Evolutionary conservation across 2,797 vertebrate genomes (phyloP).

Genomic region (Hephaestus fuliginosus): DNA sequence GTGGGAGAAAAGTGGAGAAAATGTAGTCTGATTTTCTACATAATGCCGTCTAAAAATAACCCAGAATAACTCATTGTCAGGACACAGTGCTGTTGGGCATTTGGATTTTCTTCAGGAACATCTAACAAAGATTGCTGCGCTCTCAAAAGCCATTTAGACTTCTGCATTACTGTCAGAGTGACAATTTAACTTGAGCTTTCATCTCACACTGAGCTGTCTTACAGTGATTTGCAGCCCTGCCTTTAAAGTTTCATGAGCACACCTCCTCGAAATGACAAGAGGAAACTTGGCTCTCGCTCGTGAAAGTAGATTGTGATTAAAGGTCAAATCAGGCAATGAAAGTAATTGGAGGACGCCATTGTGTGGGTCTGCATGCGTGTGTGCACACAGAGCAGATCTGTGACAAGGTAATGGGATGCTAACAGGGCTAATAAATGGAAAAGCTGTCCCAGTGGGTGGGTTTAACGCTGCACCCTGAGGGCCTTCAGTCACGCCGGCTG

Average conservation of each 20-base stretch:
- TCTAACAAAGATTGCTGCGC: background rate
- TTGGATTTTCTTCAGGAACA: background rate
- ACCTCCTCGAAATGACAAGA: background rate
- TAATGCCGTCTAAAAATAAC: background rate
- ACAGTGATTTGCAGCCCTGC: background rate
- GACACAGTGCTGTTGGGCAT: background rate
- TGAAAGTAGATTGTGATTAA: background rate
- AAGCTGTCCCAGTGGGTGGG: slow-evolving; percentile 38
- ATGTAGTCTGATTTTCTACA: background rate
- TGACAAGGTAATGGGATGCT: slow-evolving; percentile 43
- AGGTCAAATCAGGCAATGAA: background rate
- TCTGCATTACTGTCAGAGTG: slow-evolving; percentile 22
- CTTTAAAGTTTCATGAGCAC: slow-evolving; percentile 16
- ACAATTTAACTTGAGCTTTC: background rate
- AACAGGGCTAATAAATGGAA: slow-evolving; percentile 51
- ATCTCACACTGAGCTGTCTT: background rate
- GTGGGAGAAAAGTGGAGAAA: background rate
- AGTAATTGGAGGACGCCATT: background rate
- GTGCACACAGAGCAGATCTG: slow-evolving; percentile 8
- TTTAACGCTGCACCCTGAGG: slow-evolving; percentile 49
- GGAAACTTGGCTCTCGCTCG: background rate
- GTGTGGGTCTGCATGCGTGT: background rate
- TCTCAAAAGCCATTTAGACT: slow-evolving; percentile 8
- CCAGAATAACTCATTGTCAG: background rate
- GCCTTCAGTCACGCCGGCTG: slow-evolving; percentile 34